These are phyloP conservation scores for Pelobates fuscus DNA, from an alignment of 2,113 vertebrate species.

Conservation along the genomic window DNA sequence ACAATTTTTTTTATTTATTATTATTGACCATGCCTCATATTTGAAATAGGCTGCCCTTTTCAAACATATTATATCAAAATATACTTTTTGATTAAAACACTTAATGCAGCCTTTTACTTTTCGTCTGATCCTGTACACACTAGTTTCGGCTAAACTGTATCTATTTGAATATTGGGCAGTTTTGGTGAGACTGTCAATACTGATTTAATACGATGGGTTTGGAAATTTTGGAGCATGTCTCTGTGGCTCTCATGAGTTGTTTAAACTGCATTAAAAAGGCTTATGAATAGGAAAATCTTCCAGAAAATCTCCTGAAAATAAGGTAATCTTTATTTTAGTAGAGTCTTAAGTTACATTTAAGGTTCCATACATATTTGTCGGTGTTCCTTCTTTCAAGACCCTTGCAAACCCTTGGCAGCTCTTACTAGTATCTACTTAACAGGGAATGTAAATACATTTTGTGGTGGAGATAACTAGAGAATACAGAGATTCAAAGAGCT, in stretches of 20 bases:
- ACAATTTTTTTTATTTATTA: too few species aligned
- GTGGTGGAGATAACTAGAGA: slow-evolving; percentile 48
- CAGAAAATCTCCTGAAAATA: slow-evolving; percentile 59
- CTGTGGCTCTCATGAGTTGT: slow-evolving; percentile 63
- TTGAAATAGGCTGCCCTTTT: too few species aligned
- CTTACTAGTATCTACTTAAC: slow-evolving; percentile 57
- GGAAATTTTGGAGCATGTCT: neutral
- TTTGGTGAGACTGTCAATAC: neutral
- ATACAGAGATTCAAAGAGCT: slow-evolving; percentile 50
- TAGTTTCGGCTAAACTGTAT: too few species aligned
- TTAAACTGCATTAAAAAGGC: slow-evolving; percentile 62
- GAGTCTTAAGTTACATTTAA: slow-evolving; percentile 66
- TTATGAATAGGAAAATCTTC: slow-evolving; percentile 60
- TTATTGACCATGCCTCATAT: too few species aligned
- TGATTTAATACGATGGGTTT: slow-evolving; percentile 8
- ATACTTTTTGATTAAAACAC: too few species aligned
- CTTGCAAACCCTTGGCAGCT: slow-evolving; percentile 59
- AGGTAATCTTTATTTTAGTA: slow-evolving; percentile 71
- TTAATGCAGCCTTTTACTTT: too few species aligned
- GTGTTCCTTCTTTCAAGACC: slow-evolving; percentile 61
- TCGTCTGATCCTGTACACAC: too few species aligned
- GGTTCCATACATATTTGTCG: slow-evolving; percentile 72
- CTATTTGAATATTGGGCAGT: too few species aligned
- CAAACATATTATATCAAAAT: too few species aligned
- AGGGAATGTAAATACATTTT: slow-evolving; percentile 61